These are phyloP conservation scores for Erethizon dorsatum DNA, from an alignment of 2,797 vertebrate species.

Conservation along the genomic window DNA sequence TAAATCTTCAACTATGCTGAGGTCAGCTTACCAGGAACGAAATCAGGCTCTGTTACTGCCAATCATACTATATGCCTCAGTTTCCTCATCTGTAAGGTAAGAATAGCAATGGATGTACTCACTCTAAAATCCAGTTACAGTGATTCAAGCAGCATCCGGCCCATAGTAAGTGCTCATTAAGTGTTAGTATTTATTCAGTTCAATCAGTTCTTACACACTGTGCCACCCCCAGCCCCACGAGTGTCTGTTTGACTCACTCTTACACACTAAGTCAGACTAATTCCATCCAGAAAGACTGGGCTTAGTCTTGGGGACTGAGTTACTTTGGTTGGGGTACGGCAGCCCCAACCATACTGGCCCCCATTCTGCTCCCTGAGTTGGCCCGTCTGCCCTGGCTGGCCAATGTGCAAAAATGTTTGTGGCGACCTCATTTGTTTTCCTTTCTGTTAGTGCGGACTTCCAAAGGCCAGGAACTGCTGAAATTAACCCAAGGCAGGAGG, in stretches of 20 bases:
- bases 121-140: conserved; percentile 18
- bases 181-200: conserved; percentile 42
- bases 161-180: conserved; percentile 34
- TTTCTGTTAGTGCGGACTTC: conserved; percentile 85
- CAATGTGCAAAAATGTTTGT: conserved; percentile 84
- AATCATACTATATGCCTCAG: conserved; percentile 1
- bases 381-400: conserved; percentile 46
- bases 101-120: background rate
- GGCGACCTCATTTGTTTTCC: conserved; percentile 86
- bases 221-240: background rate
- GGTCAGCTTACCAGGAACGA: background rate
- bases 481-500: conserved; percentile 80
- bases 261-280: background rate
- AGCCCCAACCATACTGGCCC: conserved; percentile 10
- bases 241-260: conserved; percentile 13
- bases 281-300: conserved; percentile 25
- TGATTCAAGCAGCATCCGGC: background rate
- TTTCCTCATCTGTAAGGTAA: conserved; percentile 31
- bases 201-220: background rate
- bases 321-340: conserved; percentile 52
- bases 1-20: background rate
- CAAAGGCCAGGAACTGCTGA: conserved; percentile 87
- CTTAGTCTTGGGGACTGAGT: conserved; percentile 31
- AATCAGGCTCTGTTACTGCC: background rate
- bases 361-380: conserved; percentile 16